phyloP scores from a whole-genome alignment of 2,113 vertebrate genomes.

The Petroica traversi region DNA sequence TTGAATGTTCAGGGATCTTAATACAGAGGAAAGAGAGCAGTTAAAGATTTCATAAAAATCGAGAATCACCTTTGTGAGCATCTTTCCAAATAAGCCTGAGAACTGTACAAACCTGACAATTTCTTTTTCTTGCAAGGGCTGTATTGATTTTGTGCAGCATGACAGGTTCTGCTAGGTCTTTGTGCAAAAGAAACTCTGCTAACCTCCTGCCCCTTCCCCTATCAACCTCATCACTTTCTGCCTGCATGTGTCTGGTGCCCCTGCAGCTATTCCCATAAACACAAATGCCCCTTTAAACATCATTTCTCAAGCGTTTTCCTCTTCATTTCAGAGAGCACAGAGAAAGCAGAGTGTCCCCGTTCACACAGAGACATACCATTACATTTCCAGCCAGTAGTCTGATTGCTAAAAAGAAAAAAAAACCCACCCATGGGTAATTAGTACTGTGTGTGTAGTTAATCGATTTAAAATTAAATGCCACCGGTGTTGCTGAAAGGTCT shows the following conservation, averaged over 20 bases:
- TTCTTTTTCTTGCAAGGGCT: not conserved
- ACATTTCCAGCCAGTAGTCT: not conserved
- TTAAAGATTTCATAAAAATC: not conserved
- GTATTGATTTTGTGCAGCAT: not conserved
- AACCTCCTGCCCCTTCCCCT: not conserved
- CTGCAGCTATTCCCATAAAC: not conserved
- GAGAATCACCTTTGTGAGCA: not conserved
- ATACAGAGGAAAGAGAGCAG: not conserved
- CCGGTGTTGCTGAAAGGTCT: not conserved
- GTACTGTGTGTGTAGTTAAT: constrained; percentile 9
- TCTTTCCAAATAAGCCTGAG: not conserved
- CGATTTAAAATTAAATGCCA: constrained; percentile 34
- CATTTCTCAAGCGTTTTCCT: not conserved
- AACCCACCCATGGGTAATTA: not conserved
- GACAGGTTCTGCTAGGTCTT: not conserved
- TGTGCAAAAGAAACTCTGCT: not conserved
- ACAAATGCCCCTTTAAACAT: not conserved
- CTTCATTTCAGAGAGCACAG: not conserved
- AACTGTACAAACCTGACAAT: not conserved
- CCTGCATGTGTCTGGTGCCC: not conserved
- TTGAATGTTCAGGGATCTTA: not conserved
- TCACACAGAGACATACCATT: not conserved
- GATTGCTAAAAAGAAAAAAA: not conserved
- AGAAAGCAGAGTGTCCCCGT: not conserved
- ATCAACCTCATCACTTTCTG: not conserved